A percentile compares a stretch with the other conserved stretches of the same genome.
phyloP scores from a whole-genome alignment of 2,113 vertebrate genomes.

The Boulengeromyrus knoepffleri region DNA sequence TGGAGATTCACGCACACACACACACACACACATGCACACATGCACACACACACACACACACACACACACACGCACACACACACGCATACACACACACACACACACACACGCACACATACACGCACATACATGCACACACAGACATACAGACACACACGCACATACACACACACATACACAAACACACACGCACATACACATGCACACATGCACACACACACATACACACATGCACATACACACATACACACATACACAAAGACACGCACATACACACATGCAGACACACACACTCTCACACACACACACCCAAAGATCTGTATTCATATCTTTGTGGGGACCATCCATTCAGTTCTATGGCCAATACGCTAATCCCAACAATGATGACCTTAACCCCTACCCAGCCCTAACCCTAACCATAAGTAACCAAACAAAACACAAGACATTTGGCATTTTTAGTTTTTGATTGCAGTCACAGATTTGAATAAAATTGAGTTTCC shows the following conservation, averaged over 20 bases:
- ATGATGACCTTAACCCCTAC: background rate
- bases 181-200: no score
- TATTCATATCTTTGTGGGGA: background rate
- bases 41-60: background rate
- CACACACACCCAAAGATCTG: background rate
- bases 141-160: no score
- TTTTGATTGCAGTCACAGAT: background rate
- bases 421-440: background rate
- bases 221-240: no score
- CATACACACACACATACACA: no score
- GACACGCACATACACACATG: no score
- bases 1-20: background rate
- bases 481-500: background rate
- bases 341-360: background rate
- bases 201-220: no score
- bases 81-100: no score
- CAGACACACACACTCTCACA: background rate
- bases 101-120: no score
- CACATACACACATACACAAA: no score
- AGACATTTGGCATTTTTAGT: background rate
- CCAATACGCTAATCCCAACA: background rate
- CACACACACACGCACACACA: no score
- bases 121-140: no score
- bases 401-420: background rate
- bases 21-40: background rate